A percentile compares a stretch with the other conserved stretches of the same genome.
Conservation (phyloP, 2,888 invertebrate genomes). For the Eristalinus sepulchralis region DNA sequence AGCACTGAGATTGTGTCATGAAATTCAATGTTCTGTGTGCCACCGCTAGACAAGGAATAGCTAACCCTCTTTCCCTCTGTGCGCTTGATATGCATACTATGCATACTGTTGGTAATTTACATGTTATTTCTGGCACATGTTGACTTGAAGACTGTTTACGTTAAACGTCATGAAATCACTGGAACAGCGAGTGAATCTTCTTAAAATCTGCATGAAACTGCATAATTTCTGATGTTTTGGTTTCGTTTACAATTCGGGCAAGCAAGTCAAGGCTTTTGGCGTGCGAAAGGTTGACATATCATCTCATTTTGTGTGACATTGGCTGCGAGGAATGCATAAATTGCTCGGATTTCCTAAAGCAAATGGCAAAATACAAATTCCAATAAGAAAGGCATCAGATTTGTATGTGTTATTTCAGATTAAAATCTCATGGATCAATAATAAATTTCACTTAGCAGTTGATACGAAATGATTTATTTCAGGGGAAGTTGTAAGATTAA, state of each 20-base stretch:
- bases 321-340: not conserved
- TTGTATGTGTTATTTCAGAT: not conserved
- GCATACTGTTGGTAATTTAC: slow-evolving; percentile 16
- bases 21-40: not conserved
- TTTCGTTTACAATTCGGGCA: not conserved
- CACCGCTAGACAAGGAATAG: not conserved
- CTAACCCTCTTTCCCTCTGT: not conserved
- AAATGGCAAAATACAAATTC: not conserved
- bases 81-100: not conserved
- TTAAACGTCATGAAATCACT: not conserved
- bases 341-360: not conserved
- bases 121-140: slow-evolving; percentile 6
- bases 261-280: not conserved
- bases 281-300: not conserved
- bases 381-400: not conserved
- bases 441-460: not conserved
- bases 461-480: not conserved
- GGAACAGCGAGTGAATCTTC: not conserved
- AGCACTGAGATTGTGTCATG: slow-evolving; percentile 24
- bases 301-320: not conserved
- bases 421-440: not conserved
- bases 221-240: not conserved
- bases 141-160: not conserved
- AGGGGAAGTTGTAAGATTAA: not conserved
- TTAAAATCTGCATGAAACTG: not conserved